phyloP scores from a whole-genome alignment of 2,113 vertebrate genomes.

The Esox niger region DNA sequence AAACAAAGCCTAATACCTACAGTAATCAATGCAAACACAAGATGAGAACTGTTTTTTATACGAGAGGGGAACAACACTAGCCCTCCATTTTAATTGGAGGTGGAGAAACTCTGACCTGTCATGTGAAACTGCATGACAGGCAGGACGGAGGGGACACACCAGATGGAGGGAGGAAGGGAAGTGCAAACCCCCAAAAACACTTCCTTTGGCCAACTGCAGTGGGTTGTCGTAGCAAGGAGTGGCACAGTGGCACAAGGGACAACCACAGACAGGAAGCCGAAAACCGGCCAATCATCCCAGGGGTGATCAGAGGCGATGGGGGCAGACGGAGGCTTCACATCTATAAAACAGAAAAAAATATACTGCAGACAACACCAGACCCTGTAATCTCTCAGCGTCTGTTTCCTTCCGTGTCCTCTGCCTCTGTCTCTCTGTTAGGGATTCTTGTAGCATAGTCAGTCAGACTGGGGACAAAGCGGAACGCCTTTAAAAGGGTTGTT shows the following conservation, averaged over 20 bases:
- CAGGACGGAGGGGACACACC: background rate
- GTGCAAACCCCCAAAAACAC: constrained; percentile 32
- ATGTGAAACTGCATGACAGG: constrained; percentile 30
- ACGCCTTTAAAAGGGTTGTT: background rate
- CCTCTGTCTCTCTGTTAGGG: background rate
- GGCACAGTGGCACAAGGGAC: constrained; percentile 18
- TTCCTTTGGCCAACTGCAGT: constrained; percentile 36
- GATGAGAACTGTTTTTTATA: background rate
- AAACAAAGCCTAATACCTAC: too few relatives aligned
- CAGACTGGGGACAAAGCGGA: background rate
- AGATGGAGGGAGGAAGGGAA: constrained; percentile 9
- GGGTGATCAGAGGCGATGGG: background rate
- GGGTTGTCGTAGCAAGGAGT: constrained; percentile 24
- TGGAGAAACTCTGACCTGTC: constrained; percentile 25
- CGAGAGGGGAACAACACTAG: background rate
- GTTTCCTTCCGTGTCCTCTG: background rate
- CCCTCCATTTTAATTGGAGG: constrained; percentile 13
- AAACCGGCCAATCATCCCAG: background rate
- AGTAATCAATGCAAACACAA: background rate
- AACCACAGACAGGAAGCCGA: constrained; percentile 17
- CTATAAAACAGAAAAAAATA: too few relatives aligned
- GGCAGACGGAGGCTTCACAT: too few relatives aligned
- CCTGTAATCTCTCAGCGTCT: too few relatives aligned
- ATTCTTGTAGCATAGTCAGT: background rate
- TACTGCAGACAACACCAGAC: too few relatives aligned